Conservation (phyloP, 2,888 invertebrate genomes). For the Campaea margaritaria region DNA sequence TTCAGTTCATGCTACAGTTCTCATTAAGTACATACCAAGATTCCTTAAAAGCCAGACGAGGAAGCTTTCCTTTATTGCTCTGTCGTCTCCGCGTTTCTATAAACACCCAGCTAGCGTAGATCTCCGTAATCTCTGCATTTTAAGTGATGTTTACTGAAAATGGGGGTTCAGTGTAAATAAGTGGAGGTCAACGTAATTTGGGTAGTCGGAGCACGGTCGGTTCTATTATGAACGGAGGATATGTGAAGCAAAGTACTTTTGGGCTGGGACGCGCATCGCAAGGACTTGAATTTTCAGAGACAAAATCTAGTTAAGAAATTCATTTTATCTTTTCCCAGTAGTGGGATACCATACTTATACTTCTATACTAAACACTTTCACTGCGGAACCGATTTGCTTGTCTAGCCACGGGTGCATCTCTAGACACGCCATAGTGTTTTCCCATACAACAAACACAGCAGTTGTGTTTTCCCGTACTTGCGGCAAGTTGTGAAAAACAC, state of each 20-base stretch:
- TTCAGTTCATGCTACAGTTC: slow-evolving; percentile 1
- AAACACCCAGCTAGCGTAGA: slow-evolving; percentile 13
- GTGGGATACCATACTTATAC: too few relatives aligned
- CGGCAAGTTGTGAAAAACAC: too few relatives aligned
- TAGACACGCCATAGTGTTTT: too few relatives aligned
- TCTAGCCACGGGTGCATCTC: too few relatives aligned
- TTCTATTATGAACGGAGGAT: slow-evolving; percentile 7
- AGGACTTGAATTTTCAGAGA: too few relatives aligned
- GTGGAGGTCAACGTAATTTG: slow-evolving; percentile 12
- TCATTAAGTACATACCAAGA: slow-evolving; percentile 43
- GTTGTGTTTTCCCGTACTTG: too few relatives aligned
- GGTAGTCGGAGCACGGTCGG: slow-evolving; percentile 1
- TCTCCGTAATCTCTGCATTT: slow-evolving; percentile 5
- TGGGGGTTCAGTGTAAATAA: slow-evolving; percentile 11
- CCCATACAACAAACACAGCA: too few relatives aligned
- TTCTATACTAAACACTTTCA: too few relatives aligned
- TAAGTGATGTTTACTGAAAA: neutral
- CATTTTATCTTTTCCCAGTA: too few relatives aligned
- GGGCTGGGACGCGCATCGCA: too few relatives aligned
- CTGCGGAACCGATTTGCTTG: too few relatives aligned
- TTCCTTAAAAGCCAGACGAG: slow-evolving; percentile 45
- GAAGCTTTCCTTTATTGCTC: slow-evolving; percentile 46
- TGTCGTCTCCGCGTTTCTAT: slow-evolving; percentile 20
- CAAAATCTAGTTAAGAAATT: too few relatives aligned
- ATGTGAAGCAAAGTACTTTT: slow-evolving; percentile 8